Conservation (phyloP, 2,113 vertebrate species). For the Bubo blakistoni region DNA sequence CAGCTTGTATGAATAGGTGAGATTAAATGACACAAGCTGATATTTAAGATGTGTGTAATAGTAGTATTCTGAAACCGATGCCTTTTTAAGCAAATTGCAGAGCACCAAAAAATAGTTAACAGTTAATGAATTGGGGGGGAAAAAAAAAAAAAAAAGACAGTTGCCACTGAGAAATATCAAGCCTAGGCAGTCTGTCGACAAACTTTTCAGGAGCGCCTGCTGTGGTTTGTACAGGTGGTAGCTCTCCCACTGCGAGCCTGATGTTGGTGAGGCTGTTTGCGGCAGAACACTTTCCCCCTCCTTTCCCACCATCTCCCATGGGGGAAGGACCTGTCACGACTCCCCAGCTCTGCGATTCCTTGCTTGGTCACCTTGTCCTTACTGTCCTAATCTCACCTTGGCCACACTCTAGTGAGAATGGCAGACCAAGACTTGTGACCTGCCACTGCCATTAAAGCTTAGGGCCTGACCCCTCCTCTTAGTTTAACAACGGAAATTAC, state of each 20-base stretch:
- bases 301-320: neutral
- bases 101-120: neutral
- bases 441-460: neutral
- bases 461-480: neutral
- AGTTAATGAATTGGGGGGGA: neutral
- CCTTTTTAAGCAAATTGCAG: neutral
- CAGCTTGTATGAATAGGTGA: neutral
- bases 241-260: rapidly evolving
- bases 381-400: neutral
- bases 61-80: neutral
- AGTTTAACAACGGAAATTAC: neutral
- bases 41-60: neutral
- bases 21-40: neutral
- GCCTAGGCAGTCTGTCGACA: neutral
- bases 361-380: neutral
- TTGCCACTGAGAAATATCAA: neutral
- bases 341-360: neutral
- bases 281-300: neutral
- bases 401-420: neutral
- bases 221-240: neutral
- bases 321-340: neutral
- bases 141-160: neutral
- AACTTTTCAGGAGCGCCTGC: neutral
- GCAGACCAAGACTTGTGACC: neutral
- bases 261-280: neutral